Evolutionary conservation across 1,140 invertebrate genomes (phyloP), one percentile per base, ranked within the genome.

Genomic region (Epicauta chinensis): DNA sequence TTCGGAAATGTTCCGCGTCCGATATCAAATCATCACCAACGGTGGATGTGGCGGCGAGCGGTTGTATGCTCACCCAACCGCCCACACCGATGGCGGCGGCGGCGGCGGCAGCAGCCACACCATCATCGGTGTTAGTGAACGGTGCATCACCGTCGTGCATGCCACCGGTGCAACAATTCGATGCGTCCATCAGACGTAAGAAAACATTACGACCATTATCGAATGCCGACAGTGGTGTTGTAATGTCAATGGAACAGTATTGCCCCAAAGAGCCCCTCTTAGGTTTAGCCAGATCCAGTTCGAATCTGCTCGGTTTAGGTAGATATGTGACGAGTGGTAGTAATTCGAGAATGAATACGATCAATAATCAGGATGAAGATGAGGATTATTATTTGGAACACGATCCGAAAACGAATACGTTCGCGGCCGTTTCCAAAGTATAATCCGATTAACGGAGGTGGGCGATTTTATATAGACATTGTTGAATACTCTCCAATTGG

Each of bases 1-100:
- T 67, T 30, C 57, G 70, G 4, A 74, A 75, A 44, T 71, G 68
- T 44, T 73, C 73, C 0, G 38, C 45, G 14, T 49, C 44, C 3
- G 12, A 34, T 34, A 12, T 11, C 12, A 34, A 34, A 51, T 35
- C 34, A 47, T 46, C 6, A 23, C 16, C 13, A 31, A 45, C 38
- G 35, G 35, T 43, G 11, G 31, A 41, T 29, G 3, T 32, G 12
- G 7, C 49, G n/a, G n/a, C n/a, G n/a, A n/a, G n/a, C n/a, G n/a
- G n/a, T n/a, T n/a, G n/a, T n/a, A n/a, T n/a, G n/a, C n/a, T n/a
- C n/a, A n/a, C n/a, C n/a, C n/a, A n/a, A n/a, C n/a, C n/a, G n/a
- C n/a, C n/a, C n/a, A n/a, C n/a, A n/a, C n/a, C n/a, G n/a, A n/a
- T n/a, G n/a, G n/a, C n/a, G n/a, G n/a, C n/a, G n/a, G n/a, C n/a